Conservation (phyloP, 2,797 vertebrate genomes). For the Rhinatrema bivittatum region DNA sequence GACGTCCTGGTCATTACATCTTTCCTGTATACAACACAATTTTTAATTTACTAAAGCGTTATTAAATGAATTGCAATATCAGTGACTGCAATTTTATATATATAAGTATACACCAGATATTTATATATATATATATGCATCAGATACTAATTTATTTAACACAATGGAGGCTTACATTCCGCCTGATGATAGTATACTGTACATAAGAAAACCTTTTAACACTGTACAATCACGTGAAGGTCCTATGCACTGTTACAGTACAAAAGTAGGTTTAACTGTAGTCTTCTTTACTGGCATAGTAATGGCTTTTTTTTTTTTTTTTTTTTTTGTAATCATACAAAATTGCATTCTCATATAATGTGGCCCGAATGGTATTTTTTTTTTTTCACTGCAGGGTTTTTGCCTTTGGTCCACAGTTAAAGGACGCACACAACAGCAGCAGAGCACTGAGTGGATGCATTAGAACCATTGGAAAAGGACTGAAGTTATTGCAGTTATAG, state of each 20-base stretch:
- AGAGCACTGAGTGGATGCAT: slow-evolving; percentile 48
- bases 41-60: slow-evolving; percentile 85
- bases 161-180: slow-evolving; percentile 60
- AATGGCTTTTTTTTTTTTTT: too few species aligned
- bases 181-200: slow-evolving; percentile 78
- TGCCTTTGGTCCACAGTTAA: slow-evolving; percentile 64
- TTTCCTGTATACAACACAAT: slow-evolving; percentile 79
- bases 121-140: slow-evolving; percentile 50
- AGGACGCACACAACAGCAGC: slow-evolving; percentile 53
- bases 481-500: slow-evolving; percentile 71
- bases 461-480: slow-evolving; percentile 51
- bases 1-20: slow-evolving; percentile 70
- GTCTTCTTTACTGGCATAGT: slow-evolving; percentile 76
- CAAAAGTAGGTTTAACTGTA: slow-evolving; percentile 72
- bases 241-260: slow-evolving; percentile 95
- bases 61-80: slow-evolving; percentile 87
- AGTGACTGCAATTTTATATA: slow-evolving; percentile 57
- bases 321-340: slow-evolving; percentile 63
- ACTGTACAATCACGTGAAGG: slow-evolving; percentile 87
- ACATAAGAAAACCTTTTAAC: slow-evolving; percentile 75
- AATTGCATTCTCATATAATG: slow-evolving; percentile 54
- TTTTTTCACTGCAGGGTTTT: slow-evolving; percentile 44
- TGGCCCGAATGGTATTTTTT: slow-evolving; percentile 43
- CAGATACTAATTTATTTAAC: slow-evolving; percentile 65
- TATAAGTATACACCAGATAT: slow-evolving; percentile 51